Conservation (phyloP, 2,113 vertebrate species). For the Pedionomus torquatus region DNA sequence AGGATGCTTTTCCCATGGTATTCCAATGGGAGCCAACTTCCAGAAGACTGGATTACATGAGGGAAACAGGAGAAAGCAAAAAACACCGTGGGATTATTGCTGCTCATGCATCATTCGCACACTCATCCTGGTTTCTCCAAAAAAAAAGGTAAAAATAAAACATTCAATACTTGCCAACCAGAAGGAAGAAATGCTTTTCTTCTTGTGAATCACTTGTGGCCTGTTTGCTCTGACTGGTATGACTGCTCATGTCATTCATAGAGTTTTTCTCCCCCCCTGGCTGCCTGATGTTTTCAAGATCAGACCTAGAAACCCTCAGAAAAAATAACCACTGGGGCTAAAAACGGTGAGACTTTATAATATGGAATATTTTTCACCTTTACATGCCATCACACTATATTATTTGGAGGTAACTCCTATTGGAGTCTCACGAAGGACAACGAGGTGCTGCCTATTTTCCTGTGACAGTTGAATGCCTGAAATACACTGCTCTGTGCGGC, state of each 20-base stretch:
- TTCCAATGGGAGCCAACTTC: not conserved
- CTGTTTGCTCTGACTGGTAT: not conserved
- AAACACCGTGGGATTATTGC: not conserved
- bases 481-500: not conserved
- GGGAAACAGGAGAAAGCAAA: not conserved
- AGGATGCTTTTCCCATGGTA: not conserved
- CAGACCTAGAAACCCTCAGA: not conserved
- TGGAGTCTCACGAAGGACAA: not conserved
- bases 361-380: not conserved
- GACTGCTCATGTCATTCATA: not conserved
- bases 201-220: not conserved
- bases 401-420: not conserved
- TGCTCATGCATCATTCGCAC: not conserved
- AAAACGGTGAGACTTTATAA: not conserved
- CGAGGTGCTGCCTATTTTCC: not conserved
- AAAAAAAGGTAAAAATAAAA: not conserved
- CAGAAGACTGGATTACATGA: not conserved
- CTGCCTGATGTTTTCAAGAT: not conserved
- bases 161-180: not conserved
- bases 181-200: not conserved
- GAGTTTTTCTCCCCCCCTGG: not conserved
- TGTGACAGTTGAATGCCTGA: not conserved
- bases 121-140: not conserved
- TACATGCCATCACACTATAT: rapidly evolving
- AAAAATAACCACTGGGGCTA: not conserved